A percentile compares a stretch with the other conserved stretches of the same genome.
These are phyloP conservation scores for Scotopteryx bipunctaria DNA, from an alignment of 2,888 invertebrate species.

Conservation along the genomic window DNA sequence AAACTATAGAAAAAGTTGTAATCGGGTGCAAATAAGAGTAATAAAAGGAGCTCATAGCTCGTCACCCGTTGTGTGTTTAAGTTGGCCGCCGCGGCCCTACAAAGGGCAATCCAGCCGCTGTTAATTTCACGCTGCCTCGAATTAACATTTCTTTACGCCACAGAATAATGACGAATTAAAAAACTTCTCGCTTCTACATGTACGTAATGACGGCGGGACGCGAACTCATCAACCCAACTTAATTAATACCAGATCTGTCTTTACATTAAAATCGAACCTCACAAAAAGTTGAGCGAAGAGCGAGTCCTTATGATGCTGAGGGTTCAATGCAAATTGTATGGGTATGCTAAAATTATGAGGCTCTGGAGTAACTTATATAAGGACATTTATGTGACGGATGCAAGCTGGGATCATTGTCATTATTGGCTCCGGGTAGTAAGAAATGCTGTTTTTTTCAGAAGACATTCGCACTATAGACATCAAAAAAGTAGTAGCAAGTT, in stretches of 20 bases:
- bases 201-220: conserved; percentile 74
- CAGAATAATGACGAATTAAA: conserved; percentile 83
- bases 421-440: too few relatives aligned
- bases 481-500: not conserved
- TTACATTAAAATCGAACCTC: conserved; percentile 77
- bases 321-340: conserved; percentile 44
- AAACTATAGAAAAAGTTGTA: conserved; percentile 73
- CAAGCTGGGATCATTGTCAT: conserved; percentile 10
- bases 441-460: too few relatives aligned
- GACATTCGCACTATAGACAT: not conserved
- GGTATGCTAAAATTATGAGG: conserved; percentile 24
- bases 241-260: conserved; percentile 83
- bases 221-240: conserved; percentile 79
- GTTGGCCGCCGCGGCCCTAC: conserved; percentile 75
- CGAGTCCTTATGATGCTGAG: conserved; percentile 38
- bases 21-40: conserved; percentile 80
- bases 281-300: conserved; percentile 49
- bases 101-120: conserved; percentile 79
- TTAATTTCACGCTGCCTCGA: conserved; percentile 84
- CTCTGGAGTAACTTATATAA: conserved; percentile 22
- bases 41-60: conserved; percentile 71
- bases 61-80: conserved; percentile 83
- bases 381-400: conserved; percentile 17
- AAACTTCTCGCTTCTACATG: conserved; percentile 79
- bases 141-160: conserved; percentile 85